A percentile compares a stretch with the other conserved stretches of the same genome.
Conservation (phyloP, 2,797 vertebrate genomes). For the Tangara arthus region DNA sequence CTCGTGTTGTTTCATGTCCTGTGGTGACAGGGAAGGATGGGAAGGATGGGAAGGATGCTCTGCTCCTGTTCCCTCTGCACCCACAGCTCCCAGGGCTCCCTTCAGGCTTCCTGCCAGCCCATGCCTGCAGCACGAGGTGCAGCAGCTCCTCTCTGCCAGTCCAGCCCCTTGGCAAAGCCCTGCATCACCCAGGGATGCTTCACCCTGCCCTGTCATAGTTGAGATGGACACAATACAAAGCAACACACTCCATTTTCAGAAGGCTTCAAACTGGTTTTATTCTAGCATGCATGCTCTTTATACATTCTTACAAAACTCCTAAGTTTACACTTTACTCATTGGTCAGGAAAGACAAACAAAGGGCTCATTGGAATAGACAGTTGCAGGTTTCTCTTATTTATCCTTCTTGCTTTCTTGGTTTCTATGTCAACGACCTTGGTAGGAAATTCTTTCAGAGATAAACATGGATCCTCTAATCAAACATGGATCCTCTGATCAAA, state of each 20-base stretch:
- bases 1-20: no score
- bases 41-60: not conserved
- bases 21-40: no score
- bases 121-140: accelerated
- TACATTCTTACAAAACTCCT: not conserved
- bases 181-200: not conserved
- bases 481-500: not conserved
- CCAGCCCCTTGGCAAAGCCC: not conserved
- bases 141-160: not conserved
- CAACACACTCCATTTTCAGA: not conserved
- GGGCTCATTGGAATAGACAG: not conserved
- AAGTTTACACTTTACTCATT: not conserved
- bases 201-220: not conserved
- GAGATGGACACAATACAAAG: not conserved
- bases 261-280: not conserved
- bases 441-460: not conserved
- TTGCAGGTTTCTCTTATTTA: not conserved
- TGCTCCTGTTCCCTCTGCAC: accelerated
- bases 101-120: not conserved
- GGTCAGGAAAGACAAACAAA: not conserved
- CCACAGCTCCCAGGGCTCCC: not conserved
- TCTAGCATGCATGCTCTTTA: not conserved
- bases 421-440: not conserved
- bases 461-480: not conserved
- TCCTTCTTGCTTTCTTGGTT: not conserved